These are phyloP conservation scores for Hoplostethus atlanticus DNA, from an alignment of 2,797 vertebrate genomes.

Conservation along the genomic window DNA sequence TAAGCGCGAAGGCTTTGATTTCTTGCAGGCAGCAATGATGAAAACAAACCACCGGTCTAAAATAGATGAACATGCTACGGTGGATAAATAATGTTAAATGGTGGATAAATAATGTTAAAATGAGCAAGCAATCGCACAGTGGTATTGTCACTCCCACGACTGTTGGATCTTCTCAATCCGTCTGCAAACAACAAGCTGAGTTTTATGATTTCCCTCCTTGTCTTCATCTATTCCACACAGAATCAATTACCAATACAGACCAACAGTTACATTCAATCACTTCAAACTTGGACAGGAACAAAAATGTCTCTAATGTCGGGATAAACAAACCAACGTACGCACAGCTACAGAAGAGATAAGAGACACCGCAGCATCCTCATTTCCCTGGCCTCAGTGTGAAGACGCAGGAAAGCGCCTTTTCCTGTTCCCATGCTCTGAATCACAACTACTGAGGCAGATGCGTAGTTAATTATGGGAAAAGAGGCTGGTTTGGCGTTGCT, in stretches of 20 bases:
- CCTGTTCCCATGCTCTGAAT: slow-evolving; percentile 25
- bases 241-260: too few species aligned
- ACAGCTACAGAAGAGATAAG: slow-evolving; percentile 26
- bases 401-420: slow-evolving; percentile 17
- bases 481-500: slow-evolving; percentile 1
- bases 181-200: not conserved
- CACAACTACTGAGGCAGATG: slow-evolving; percentile 21
- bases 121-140: not conserved
- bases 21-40: not conserved
- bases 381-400: slow-evolving; percentile 43
- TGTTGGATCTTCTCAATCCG: not conserved
- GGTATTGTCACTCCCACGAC: not conserved
- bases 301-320: not conserved
- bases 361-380: slow-evolving; percentile 39
- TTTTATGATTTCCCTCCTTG: not conserved
- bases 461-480: slow-evolving; percentile 11
- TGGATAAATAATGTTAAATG: not conserved
- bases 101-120: not conserved
- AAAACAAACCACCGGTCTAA: not conserved
- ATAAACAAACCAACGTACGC: not conserved
- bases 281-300: not conserved
- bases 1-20: not conserved
- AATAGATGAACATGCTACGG: too few species aligned
- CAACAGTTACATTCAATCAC: not conserved
- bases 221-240: not conserved